Evolutionary conservation across 2,888 invertebrate genomes (phyloP).

Genomic region (Boloria euphrosyne): DNA sequence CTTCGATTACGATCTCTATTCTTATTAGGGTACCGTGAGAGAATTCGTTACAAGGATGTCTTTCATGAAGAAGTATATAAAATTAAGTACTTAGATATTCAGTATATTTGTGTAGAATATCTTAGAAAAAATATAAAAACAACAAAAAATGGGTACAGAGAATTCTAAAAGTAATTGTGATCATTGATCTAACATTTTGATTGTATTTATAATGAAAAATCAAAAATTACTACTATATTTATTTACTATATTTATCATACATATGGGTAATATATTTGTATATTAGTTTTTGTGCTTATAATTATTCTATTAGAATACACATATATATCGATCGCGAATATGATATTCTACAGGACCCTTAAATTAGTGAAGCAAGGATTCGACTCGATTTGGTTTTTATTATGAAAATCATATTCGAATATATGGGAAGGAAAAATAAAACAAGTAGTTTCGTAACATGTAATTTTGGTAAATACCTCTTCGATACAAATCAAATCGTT

Average conservation of each 20-base stretch:
- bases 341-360: constrained; percentile 37
- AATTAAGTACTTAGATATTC: not conserved
- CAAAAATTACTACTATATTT: too few relatives aligned
- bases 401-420: constrained; percentile 71
- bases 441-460: constrained; percentile 70
- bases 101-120: too few relatives aligned
- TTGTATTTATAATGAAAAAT: too few relatives aligned
- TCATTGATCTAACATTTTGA: too few relatives aligned
- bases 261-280: too few relatives aligned
- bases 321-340: not conserved
- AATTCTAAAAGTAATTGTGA: too few relatives aligned
- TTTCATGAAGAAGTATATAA: not conserved
- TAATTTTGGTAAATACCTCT: constrained; percentile 79
- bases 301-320: too few relatives aligned
- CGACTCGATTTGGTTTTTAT: constrained; percentile 46
- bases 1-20: constrained; percentile 78
- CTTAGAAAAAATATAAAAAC: too few relatives aligned
- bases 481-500: constrained; percentile 76
- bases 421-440: constrained; percentile 74
- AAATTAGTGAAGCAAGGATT: constrained; percentile 20
- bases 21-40: constrained; percentile 62
- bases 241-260: too few relatives aligned
- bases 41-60: constrained; percentile 9
- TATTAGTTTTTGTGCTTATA: too few relatives aligned
- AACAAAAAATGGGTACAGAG: too few relatives aligned